Base-by-base conservation (phyloP, 2,113 vertebrate genomes). In the Pleuronectes platessa region DNA sequence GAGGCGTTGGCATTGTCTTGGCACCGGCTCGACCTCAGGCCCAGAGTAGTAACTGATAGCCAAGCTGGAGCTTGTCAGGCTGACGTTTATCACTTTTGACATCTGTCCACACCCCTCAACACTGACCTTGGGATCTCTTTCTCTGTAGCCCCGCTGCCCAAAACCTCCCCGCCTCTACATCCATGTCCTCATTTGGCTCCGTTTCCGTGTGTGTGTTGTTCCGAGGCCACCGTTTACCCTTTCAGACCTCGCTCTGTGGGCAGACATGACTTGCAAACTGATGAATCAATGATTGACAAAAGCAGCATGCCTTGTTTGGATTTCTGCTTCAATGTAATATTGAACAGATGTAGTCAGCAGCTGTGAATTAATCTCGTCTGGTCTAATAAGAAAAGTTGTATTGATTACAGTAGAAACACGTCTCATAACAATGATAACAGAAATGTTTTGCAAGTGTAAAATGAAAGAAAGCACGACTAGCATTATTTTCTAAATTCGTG, bases 71-170 rank as follows among this genome's bases (percentile, higher is more conserved):
- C 89, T 81, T 92, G 90, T 96, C 94, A 95, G 90, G 91, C 91
- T 91, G 82, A 78, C 89, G 79, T 91, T 95, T 94, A 95, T 95
- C 89, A 93, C 70, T 95, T 93, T 89, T 95, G 96, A 96, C 95
- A 95, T 95, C 93, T 96, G 94, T 95, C 95, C 93, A 93, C 94
- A 92, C 90, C 90, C 90, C 90, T 54, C 53, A 88, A 93, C 92
- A 89, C 88, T 94, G 94, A 96, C 94, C 94, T 96, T 95, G 95
- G 92, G 95, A 90, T 87, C 72, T 76, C 12, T 84, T 24, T 73
- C 76, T 63, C 71, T 45, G 68, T 85, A 75, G 63, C 82, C 81
- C 61, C 61, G 23, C 68, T 76, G 72, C 68, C 86, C 67, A 26
- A 31, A 59, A 78, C 69, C 21, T 40, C 68, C 65, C 72, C 17